Evolutionary conservation across 2,888 invertebrate genomes (phyloP), one percentile per base, ranked within the genome.

Genomic region (Acleris literana): DNA sequence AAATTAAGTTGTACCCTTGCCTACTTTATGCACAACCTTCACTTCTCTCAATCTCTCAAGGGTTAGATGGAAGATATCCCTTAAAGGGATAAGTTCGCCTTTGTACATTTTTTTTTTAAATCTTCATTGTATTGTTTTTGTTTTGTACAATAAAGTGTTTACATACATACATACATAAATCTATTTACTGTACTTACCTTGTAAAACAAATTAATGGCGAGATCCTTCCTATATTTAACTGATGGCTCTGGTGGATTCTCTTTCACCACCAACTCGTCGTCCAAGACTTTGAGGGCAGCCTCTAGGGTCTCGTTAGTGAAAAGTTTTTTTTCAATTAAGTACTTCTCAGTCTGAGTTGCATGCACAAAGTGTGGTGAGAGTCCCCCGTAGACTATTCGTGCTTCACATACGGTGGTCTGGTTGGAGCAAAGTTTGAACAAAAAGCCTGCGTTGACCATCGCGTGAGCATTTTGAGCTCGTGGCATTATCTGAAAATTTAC

Each of bases 391-490:
- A 94, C 93, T 39, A 95, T 88, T 17, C 85, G 83, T 1, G 94
- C 94, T 39, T 82, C 81, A 43, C 83, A 75, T 0, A 94, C 80
- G 29, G 87, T 79, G 68, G 87, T 73, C 69, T 86, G 78, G 54
- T 87, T 76, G 74, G 79, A 74, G 60, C 88, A 76, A 20, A 96
- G 76, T 79, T 94, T 93, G 61, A 95, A 93, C 0, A 95, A 80
- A 76, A 96, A 96, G 4, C 95, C 96, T 18, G 95, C 95, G 74
- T 96, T 96, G 0, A 97, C 95, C 57, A 95, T 93, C 0, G 96
- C 96, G 76, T 95, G 96, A 0, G 96, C 94, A 76, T 95, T 96
- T 87, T 96, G 96, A 0, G 95, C 93, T 68, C 96, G 87, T 0
- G 95, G 94, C 94, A 95, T 95, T 57, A 96, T 94, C 96, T 96